Base-by-base conservation (phyloP, 2,888 invertebrate genomes). In the Parochlus steinenii region DNA sequence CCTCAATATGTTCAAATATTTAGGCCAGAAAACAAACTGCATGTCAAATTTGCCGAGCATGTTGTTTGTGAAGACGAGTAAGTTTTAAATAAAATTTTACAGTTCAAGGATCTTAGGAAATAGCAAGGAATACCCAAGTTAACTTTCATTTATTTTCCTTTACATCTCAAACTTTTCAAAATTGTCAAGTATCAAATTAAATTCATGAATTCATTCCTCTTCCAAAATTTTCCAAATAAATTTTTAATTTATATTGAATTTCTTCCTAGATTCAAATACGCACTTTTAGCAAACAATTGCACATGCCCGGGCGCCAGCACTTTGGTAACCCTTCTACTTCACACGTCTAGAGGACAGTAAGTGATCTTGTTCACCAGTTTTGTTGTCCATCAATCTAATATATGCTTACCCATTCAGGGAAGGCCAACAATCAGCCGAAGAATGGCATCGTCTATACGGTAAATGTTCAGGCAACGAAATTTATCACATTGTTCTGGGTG, bases 181-280 rank as follows among this genome's bases (percentile, higher is more conserved):
- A n/a, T n/a, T n/a, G n/a, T n/a, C n/a, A n/a, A n/a, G n/a, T n/a
- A n/a, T n/a, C n/a, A n/a, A n/a, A n/a, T n/a, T n/a, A n/a, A n/a
- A n/a, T n/a, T n/a, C n/a, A n/a, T n/a, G n/a, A n/a, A n/a, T n/a
- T n/a, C n/a, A n/a, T n/a, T n/a, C n/a, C n/a, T n/a, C n/a, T n/a
- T n/a, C n/a, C n/a, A n/a, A n/a, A n/a, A n/a, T n/a, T n/a, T n/a
- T n/a, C n/a, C n/a, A n/a, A n/a, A n/a, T n/a, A n/a, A n/a, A n/a
- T n/a, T n/a, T n/a, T n/a, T n/a, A n/a, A n/a, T n/a, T n/a, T n/a
- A n/a, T n/a, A n/a, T n/a, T n/a, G n/a, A n/a, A n/a, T n/a, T n/a
- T n/a, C n/a, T n/a, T n/a, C n/a, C n/a, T n/a, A n/a, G n/a, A n/a
- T 93, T 97, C 63, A 97, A 97, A 61, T 97, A 97, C 57, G 95